Percentiles rank a stretch among this genome's conserved stretches.
These are phyloP conservation scores for Acronicta psi DNA, from an alignment of 2,888 invertebrate genomes.

Conservation along the genomic window DNA sequence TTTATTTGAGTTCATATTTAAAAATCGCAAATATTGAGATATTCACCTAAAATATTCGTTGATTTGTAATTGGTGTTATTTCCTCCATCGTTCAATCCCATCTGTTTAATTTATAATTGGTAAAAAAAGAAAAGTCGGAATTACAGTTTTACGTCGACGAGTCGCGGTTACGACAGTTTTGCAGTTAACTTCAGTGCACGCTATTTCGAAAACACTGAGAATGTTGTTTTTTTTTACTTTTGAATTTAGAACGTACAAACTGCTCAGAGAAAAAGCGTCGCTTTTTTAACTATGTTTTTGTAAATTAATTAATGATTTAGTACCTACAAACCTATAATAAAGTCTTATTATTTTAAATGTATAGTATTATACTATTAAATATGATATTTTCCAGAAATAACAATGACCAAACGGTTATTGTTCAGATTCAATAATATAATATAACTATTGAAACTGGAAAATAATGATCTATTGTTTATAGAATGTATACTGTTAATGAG, in stretches of 20 bases:
- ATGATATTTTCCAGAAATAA: slow-evolving; percentile 1
- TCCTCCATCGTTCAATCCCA: slow-evolving; percentile 42
- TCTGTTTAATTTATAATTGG: slow-evolving; percentile 50
- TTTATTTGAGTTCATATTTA: too few relatives aligned
- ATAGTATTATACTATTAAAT: too few relatives aligned
- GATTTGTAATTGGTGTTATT: slow-evolving; percentile 41
- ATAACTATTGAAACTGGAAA: not conserved
- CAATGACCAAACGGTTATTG: not conserved
- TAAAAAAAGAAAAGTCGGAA: slow-evolving; percentile 48
- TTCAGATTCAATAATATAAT: not conserved
- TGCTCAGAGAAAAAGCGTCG: too few relatives aligned
- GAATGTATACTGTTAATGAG: slow-evolving; percentile 8
- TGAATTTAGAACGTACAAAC: slow-evolving; percentile 6
- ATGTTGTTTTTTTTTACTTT: slow-evolving; percentile 3
- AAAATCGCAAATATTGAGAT: not conserved
- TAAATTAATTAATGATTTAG: too few relatives aligned
- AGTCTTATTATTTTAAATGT: too few relatives aligned
- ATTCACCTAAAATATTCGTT: slow-evolving; percentile 21
- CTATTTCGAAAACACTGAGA: slow-evolving; percentile 20
- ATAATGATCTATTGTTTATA: slow-evolving; percentile 9
- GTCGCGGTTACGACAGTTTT: slow-evolving; percentile 61
- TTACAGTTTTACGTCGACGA: slow-evolving; percentile 32
- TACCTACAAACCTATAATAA: too few relatives aligned
- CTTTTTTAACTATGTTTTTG: too few relatives aligned
- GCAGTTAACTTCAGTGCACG: slow-evolving; percentile 52